Percentiles rank a stretch among this genome's conserved stretches.
Evolutionary conservation across 2,888 invertebrate genomes (phyloP).

Genomic region (Trichogramma dendrolimi): DNA sequence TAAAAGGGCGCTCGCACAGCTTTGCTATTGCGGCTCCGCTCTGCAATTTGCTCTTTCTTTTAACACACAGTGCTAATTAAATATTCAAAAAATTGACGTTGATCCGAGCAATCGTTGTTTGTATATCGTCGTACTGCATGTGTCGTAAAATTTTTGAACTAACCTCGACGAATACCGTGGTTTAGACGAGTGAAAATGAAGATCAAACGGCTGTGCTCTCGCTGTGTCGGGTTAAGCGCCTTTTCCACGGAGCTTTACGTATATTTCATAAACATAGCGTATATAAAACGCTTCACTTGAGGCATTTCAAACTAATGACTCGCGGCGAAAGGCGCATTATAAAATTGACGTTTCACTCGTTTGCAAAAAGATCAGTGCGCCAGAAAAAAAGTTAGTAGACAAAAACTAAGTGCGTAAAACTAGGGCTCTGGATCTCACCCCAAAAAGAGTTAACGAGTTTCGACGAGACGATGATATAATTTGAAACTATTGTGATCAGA

Average conservation of each 20-base stretch:
- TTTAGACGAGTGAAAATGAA: conserved; percentile 43
- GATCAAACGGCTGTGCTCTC: conserved; percentile 13
- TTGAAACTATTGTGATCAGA: too few relatives aligned
- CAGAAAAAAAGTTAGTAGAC: neutral
- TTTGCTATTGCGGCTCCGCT: neutral
- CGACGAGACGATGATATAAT: neutral
- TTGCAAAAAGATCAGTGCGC: conserved; percentile 18
- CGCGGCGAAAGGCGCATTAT: conserved; percentile 14
- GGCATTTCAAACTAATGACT: conserved; percentile 29
- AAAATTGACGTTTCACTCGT: conserved; percentile 24
- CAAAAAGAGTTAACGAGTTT: conserved; percentile 5
- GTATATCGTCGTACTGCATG: neutral
- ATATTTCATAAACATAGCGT: too few relatives aligned
- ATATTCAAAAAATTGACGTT: conserved; percentile 41
- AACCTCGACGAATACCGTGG: conserved; percentile 33
- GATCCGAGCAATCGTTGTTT: conserved; percentile 30
- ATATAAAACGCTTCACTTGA: neutral
- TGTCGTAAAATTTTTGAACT: too few relatives aligned
- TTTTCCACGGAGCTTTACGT: conserved; percentile 23
- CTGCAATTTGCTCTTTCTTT: conserved; percentile 3
- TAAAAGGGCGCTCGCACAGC: conserved; percentile 4
- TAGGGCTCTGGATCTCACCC: too few relatives aligned
- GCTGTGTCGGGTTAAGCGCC: conserved; percentile 26
- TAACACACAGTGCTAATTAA: conserved; percentile 36
- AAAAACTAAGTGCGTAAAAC: neutral